Evolutionary conservation across 2,888 invertebrate species (phyloP).

Genomic region (Dimorphilus gyrociliatus): DNA sequence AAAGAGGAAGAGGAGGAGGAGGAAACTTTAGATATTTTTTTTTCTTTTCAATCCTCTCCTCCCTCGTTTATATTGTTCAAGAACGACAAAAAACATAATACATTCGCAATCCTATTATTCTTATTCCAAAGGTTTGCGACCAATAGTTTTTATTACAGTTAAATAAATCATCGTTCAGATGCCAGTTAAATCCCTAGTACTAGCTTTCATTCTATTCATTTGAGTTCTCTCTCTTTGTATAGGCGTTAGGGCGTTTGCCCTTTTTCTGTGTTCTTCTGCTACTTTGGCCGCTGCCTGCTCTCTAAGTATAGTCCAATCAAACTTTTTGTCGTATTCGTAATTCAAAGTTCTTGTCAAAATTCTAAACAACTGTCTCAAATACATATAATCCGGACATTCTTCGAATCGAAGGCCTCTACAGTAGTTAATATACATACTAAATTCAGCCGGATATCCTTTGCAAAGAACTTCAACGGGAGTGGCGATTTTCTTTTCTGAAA

Average conservation of each 20-base stretch:
- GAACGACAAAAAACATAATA: too few species aligned
- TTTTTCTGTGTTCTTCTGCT: background rate
- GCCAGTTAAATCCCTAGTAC: too few species aligned
- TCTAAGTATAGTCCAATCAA: constrained; percentile 98
- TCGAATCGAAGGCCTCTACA: constrained; percentile 94
- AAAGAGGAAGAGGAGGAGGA: too few species aligned
- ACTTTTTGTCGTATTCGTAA: constrained; percentile 96
- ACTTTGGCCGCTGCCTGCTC: constrained; percentile 54
- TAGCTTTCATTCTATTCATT: background rate
- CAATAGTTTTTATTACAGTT: too few species aligned
- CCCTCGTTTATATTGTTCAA: too few species aligned
- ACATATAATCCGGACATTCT: constrained; percentile 98
- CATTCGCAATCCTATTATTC: too few species aligned
- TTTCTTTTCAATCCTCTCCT: too few species aligned
- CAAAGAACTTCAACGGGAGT: constrained; percentile 93
- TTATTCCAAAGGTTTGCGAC: too few species aligned
- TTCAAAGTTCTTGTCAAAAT: constrained; percentile 97
- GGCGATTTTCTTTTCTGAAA: constrained; percentile 98
- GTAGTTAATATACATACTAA: constrained; percentile 99
- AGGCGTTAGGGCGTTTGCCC: background rate
- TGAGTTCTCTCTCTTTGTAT: background rate
- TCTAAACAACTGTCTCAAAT: constrained; percentile 91
- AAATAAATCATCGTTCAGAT: too few species aligned
- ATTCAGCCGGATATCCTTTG: constrained; percentile 98
- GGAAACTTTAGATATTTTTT: too few species aligned